Base-by-base conservation (phyloP, 2,888 invertebrate genomes). In the Caenorhabditis imperialis region DNA sequence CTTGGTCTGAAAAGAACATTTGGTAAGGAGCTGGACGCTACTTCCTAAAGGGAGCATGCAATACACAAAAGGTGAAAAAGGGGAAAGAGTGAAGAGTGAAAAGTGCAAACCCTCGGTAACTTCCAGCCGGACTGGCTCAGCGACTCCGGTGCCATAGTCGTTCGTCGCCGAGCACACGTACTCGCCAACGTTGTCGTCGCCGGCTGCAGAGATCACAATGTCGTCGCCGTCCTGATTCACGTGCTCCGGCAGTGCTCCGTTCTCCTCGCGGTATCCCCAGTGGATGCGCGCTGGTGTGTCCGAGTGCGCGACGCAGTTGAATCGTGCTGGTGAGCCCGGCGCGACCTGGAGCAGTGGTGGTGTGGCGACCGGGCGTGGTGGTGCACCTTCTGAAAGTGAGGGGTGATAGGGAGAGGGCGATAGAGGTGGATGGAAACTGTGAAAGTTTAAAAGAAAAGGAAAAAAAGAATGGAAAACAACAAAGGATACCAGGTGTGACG, bases 121-220 rank as follows among this genome's bases (percentile, higher is more conserved):
- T 55, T 77, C 81, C 55, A 86, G 73, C 44, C 76, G 70, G 14
- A 86, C 86, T 8, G 86, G 86, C 22, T 82, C 76, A 7, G 86
- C 81, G 18, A 75, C 74, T 20, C 86, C 83, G 16, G 74, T 79
- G 20, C 85, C 85, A 54, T 72, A 84, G 10, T 79, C 78, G 71
- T 86, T 86, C 47, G 86, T 86, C 14, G 86, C 86, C 23, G 84
- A 75, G 75, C 86, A 86, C 42, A 84, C 69, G 74, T 86, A 86
- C 14, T 83, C 82, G 10, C 86, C 86, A 50, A 78, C 75, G 33
- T 63, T 71, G 8, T 70, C 70, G 25, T 85, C 86, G 48, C 74
- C 75, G 27, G 85, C 83, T 0, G 74, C 48, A 7, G 77, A 62
- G 51, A 87, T 82, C 33, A 85, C 75, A n/a, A 87, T 50, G 61